Evolutionary conservation across 2,797 vertebrate genomes (phyloP).

Genomic region (Sebastolobus alascanus): DNA sequence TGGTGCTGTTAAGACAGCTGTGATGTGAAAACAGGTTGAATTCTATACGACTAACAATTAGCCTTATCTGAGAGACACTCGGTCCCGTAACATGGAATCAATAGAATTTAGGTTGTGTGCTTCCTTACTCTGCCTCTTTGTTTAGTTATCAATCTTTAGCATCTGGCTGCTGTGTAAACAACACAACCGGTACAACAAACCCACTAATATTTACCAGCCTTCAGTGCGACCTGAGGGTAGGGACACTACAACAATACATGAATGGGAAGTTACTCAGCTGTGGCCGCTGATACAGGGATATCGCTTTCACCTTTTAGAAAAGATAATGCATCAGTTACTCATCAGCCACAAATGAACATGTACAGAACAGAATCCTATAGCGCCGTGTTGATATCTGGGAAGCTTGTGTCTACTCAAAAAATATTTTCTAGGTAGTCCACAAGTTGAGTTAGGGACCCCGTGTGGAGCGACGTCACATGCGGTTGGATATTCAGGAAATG

Average conservation of each 20-base stretch:
- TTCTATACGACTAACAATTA: constrained; percentile 32
- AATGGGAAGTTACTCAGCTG: constrained; percentile 78
- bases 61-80: constrained; percentile 63
- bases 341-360: constrained; percentile 56
- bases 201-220: constrained; percentile 73
- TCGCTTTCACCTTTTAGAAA: constrained; percentile 55
- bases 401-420: neutral
- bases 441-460: neutral
- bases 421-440: neutral
- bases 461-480: neutral
- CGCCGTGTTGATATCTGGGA: constrained; percentile 5
- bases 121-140: constrained; percentile 55
- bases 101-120: constrained; percentile 65
- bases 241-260: constrained; percentile 70
- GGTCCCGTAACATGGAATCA: constrained; percentile 61
- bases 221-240: constrained; percentile 54
- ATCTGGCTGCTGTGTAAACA: constrained; percentile 75
- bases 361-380: constrained; percentile 33
- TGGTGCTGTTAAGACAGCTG: constrained; percentile 5
- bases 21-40: constrained; percentile 27
- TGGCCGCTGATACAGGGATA: constrained; percentile 62
- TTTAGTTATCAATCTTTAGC: constrained; percentile 70
- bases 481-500: neutral
- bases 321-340: constrained; percentile 54
- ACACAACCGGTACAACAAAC: constrained; percentile 69